phyloP scores from a whole-genome alignment of 2,888 invertebrate species.

The Tineola bisselliella region DNA sequence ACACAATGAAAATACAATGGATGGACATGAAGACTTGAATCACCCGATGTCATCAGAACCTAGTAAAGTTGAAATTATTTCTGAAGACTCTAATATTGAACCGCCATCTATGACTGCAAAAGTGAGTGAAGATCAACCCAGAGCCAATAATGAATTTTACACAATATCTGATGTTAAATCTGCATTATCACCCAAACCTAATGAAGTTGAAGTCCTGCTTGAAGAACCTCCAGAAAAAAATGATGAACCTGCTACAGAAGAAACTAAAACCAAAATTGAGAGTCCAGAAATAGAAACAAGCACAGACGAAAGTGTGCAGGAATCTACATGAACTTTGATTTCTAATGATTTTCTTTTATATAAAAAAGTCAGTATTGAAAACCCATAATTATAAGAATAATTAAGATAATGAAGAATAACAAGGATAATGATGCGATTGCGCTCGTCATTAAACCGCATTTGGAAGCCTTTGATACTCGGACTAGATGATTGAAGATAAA shows the following conservation, averaged over 20 bases:
- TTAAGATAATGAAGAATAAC: no score
- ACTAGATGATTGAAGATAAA: no score
- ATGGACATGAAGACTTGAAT: slow-evolving; percentile 36
- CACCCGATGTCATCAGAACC: slow-evolving; percentile 28
- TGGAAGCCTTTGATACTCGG: no score
- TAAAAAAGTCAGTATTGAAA: not conserved
- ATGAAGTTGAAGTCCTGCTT: slow-evolving; percentile 21
- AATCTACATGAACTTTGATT: slow-evolving; percentile 17
- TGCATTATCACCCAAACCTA: slow-evolving; percentile 35
- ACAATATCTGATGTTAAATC: slow-evolving; percentile 55
- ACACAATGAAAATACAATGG: slow-evolving; percentile 34
- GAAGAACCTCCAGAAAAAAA: slow-evolving; percentile 17
- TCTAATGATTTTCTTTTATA: no score
- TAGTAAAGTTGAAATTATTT: slow-evolving; percentile 21
- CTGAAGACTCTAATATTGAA: slow-evolving; percentile 18
- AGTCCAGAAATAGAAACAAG: slow-evolving; percentile 21
- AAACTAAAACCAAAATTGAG: slow-evolving; percentile 15
- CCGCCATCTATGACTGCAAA: slow-evolving; percentile 21
- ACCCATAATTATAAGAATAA: not conserved
- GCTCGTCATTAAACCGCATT: no score
- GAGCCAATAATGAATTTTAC: slow-evolving; percentile 44
- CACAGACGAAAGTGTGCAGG: slow-evolving; percentile 23
- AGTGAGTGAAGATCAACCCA: slow-evolving; percentile 21
- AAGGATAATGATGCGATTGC: no score
- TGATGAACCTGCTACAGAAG: slow-evolving; percentile 20